Conservation (phyloP, 2,888 invertebrate species). For the Glomeris marginata region DNA sequence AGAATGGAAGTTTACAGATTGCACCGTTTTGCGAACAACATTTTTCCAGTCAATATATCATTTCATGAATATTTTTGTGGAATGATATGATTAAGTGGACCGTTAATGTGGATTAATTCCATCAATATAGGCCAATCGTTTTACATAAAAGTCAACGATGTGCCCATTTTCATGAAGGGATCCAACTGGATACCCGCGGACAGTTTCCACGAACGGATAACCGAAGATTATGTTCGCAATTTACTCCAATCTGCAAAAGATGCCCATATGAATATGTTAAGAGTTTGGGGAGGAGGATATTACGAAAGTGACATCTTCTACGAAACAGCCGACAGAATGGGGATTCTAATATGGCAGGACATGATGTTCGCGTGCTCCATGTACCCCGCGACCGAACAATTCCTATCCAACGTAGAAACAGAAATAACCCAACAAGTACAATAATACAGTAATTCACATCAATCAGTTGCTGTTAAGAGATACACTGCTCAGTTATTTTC, state of each 20-base stretch:
- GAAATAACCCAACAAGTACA: slow-evolving; percentile 71
- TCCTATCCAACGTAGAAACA: slow-evolving; percentile 50
- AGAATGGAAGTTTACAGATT: no score
- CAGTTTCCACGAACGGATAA: slow-evolving; percentile 60
- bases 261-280: slow-evolving; percentile 77
- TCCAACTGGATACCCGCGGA: slow-evolving; percentile 85
- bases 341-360: slow-evolving; percentile 94
- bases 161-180: slow-evolving; percentile 83
- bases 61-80: neutral
- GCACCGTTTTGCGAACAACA: no score
- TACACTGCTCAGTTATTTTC: neutral
- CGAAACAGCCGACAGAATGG: slow-evolving; percentile 61
- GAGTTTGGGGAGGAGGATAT: slow-evolving; percentile 97
- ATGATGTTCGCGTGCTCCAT: slow-evolving; percentile 92
- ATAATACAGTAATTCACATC: neutral
- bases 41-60: no score
- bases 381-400: slow-evolving; percentile 64
- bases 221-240: slow-evolving; percentile 40
- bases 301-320: slow-evolving; percentile 89
- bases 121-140: slow-evolving; percentile 38
- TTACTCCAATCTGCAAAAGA: slow-evolving; percentile 53
- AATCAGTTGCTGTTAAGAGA: neutral
- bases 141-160: slow-evolving; percentile 73
- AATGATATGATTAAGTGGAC: neutral
- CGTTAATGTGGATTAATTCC: neutral